A percentile compares a stretch with the other conserved stretches of the same genome.
Conservation (phyloP, 1,140 invertebrate species). For the Panagrolaimus sp. region DNA sequence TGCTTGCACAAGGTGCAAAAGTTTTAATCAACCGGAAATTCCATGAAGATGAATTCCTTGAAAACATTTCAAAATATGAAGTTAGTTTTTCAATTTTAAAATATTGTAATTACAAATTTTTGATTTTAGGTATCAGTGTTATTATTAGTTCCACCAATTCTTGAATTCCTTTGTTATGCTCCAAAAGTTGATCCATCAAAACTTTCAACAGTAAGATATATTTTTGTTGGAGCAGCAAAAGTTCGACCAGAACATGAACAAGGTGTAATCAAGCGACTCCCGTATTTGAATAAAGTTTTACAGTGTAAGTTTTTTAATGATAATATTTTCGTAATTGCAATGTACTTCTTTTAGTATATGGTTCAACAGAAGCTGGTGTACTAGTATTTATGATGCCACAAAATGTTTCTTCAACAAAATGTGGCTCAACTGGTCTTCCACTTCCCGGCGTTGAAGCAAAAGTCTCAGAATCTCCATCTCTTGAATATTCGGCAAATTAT, state of each 20-base stretch:
- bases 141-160: slow-evolving; percentile 27
- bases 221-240: slow-evolving; percentile 23
- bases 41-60: slow-evolving; percentile 23
- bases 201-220: slow-evolving; percentile 10
- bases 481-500: neutral
- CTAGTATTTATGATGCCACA: slow-evolving; percentile 19
- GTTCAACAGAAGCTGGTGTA: slow-evolving; percentile 22
- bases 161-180: slow-evolving; percentile 22
- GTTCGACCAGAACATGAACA: neutral
- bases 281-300: neutral
- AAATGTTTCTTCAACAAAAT: neutral
- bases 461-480: neutral
- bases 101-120: neutral
- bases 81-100: neutral
- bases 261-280: neutral
- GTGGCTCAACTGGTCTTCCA: slow-evolving; percentile 17
- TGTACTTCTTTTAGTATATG: slow-evolving; percentile 16
- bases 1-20: slow-evolving; percentile 30
- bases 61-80: slow-evolving; percentile 24
- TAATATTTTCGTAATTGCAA: neutral
- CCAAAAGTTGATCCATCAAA: slow-evolving; percentile 7
- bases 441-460: slow-evolving; percentile 18
- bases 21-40: slow-evolving; percentile 28
- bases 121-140: slow-evolving; percentile 23
- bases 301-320: neutral